Evolutionary conservation across 64 coral and sea anemone genomes (phyloP), one percentile per base, ranked within the genome.

Genomic region (Acropora yongei): DNA sequence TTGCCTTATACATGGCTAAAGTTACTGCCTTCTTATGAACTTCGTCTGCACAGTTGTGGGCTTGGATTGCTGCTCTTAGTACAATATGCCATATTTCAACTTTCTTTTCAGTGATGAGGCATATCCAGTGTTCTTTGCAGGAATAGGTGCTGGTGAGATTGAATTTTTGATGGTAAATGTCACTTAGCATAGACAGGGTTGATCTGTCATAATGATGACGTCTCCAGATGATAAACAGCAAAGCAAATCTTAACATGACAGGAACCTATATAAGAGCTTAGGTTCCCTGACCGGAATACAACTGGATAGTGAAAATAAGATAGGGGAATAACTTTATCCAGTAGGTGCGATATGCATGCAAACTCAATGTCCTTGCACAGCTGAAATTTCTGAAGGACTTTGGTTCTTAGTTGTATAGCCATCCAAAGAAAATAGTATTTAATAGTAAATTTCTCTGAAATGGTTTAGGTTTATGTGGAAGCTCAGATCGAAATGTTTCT

Each of bases 311-410:
- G 93, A 74, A 79, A 90, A 60, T 90, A 95, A 18, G 68, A 50
- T 60, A 95, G 41, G 16, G 93, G 93, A 16, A 95, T 68, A 66
- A 94, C 47, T 83, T 94, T 87, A 18, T 94, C 87, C 3, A 94
- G 73, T 12, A 89, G 42, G 49, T 89, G 46, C 2, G 89, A 8
- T 0, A 94, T 41, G 49, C 60, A 89, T 41, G 51, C 1, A 65
- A n/a, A 89, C 14, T 89, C 92, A 1, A 89, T 48, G 43, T 94
- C 92, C 80, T 93, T 94, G 86, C 92, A 94, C 5, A 84, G 60
- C 13, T 94, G 76, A 61, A 94, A 94, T 60, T 94, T 94, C 40
- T 74, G 41, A 12, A 94, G 78, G 3, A 94, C 80, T 84, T 82
- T 84, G 3, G 63, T 30, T 84, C 92, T 89, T 14, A 94, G 83